Evolutionary conservation across 2,113 vertebrate species (phyloP).

Genomic region (Miniopterus natalensis): DNA sequence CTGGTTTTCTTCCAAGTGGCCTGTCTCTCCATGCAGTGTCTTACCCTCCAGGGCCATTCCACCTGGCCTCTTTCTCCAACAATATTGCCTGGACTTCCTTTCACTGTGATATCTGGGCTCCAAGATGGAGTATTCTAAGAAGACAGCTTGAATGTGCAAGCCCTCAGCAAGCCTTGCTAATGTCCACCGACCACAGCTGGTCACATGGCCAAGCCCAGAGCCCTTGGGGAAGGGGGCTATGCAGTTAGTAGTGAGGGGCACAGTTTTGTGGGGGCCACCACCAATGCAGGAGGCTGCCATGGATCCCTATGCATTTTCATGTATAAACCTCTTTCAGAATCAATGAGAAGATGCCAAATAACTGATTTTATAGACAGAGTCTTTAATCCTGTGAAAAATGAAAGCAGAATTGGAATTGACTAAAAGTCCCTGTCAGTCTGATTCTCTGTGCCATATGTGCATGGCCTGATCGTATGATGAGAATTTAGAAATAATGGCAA

Average conservation of each 20-base stretch:
- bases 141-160: neutral
- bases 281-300: neutral
- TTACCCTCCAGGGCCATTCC: neutral
- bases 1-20: neutral
- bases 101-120: neutral
- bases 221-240: neutral
- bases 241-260: neutral
- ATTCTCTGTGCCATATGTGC: neutral
- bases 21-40: neutral
- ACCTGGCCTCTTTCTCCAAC: neutral
- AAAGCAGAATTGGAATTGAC: conserved; percentile 58
- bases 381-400: conserved; percentile 56
- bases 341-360: conserved; percentile 44
- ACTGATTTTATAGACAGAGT: neutral
- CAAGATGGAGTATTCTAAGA: neutral
- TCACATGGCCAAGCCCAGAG: neutral
- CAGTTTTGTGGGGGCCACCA: neutral
- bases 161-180: neutral
- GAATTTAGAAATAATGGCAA: conserved; percentile 58
- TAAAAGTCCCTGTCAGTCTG: conserved; percentile 1
- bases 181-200: neutral
- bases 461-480: neutral
- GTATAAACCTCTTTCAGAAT: conserved; percentile 46
- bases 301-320: conserved; percentile 18
- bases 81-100: neutral